Evolutionary conservation across 2,888 invertebrate genomes (phyloP).

Genomic region (Orgyia antiqua): DNA sequence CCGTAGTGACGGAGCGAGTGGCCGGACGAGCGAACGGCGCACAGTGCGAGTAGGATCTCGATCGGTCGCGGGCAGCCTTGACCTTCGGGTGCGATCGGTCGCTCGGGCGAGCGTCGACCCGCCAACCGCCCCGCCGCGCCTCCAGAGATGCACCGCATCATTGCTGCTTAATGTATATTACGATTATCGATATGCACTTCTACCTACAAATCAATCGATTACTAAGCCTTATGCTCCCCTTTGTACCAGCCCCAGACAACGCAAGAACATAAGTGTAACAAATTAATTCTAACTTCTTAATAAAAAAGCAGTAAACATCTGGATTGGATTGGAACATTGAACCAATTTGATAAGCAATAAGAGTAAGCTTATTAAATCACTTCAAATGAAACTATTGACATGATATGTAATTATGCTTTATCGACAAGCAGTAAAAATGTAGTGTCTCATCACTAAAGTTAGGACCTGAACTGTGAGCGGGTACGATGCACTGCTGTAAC

Average conservation of each 20-base stretch:
- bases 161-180: constrained; percentile 11
- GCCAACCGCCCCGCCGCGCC: constrained; percentile 29
- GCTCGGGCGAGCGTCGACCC: constrained; percentile 69
- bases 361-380: too few relatives aligned
- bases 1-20: constrained; percentile 27
- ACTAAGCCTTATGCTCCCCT: too few relatives aligned
- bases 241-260: too few relatives aligned
- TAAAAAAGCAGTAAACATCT: too few relatives aligned
- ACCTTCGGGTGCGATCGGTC: constrained; percentile 70
- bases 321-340: too few relatives aligned
- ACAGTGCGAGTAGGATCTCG: constrained; percentile 48
- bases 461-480: constrained; percentile 11
- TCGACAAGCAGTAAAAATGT: constrained; percentile 11
- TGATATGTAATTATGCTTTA: neutral
- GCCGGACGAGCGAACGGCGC: constrained; percentile 9
- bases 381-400: neutral
- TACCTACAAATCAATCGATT: too few relatives aligned
- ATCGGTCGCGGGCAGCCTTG: constrained; percentile 62
- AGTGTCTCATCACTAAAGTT: constrained; percentile 14
- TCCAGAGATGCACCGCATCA: constrained; percentile 35
- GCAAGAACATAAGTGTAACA: too few relatives aligned
- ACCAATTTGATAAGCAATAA: too few relatives aligned
- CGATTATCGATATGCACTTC: too few relatives aligned
- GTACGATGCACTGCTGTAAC: constrained; percentile 29
- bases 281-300: too few relatives aligned